These are phyloP conservation scores for Pachymerium ferrugineum DNA, from an alignment of 2,888 invertebrate genomes.

Conservation along the genomic window DNA sequence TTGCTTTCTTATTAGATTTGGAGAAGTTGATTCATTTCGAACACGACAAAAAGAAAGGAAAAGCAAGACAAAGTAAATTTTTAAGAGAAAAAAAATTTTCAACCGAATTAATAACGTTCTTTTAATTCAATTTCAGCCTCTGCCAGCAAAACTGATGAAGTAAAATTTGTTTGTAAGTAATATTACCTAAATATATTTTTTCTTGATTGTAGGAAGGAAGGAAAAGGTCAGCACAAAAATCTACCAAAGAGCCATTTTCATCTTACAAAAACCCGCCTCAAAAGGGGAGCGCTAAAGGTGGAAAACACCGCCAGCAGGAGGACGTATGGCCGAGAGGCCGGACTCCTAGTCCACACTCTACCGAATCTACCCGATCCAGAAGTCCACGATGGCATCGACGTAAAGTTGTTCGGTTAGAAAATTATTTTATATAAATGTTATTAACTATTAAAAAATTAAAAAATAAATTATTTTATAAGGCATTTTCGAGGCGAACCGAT, in stretches of 20 bases:
- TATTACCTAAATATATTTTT: neutral
- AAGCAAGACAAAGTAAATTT: neutral
- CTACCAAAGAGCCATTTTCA: neutral
- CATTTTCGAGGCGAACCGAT: neutral
- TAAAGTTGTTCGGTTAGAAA: neutral
- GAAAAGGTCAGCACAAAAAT: neutral
- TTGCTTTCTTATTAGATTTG: neutral
- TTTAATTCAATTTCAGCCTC: neutral
- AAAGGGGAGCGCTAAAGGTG: neutral
- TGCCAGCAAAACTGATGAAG: neutral
- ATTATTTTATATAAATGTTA: neutral
- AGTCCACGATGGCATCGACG: slow-evolving; percentile 19
- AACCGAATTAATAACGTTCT: neutral
- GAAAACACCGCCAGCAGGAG: neutral
- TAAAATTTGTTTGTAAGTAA: neutral
- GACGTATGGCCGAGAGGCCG: neutral
- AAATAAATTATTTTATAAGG: too few species aligned
- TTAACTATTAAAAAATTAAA: neutral
- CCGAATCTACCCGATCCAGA: slow-evolving; percentile 1
- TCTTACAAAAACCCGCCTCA: neutral
- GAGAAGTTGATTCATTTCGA: slow-evolving; percentile 8
- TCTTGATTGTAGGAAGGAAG: neutral
- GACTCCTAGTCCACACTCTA: neutral
- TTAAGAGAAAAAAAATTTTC: neutral
- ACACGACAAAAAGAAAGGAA: neutral